Base-by-base conservation (phyloP, 1,140 invertebrate genomes). In the Drosophila chauvacae region DNA sequence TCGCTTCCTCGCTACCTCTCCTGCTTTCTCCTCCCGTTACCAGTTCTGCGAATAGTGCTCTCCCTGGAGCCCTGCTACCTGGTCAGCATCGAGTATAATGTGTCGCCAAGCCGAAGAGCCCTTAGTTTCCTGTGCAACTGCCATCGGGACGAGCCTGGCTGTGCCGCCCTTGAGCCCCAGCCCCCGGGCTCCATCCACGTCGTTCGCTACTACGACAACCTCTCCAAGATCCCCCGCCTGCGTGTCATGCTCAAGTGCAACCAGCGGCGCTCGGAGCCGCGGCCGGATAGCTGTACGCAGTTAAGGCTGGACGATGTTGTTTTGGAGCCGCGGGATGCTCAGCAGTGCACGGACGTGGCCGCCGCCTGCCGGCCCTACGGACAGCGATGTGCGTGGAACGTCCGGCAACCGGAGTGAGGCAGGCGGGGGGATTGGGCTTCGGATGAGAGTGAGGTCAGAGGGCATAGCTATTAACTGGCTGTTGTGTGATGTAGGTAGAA, bases 31-130 rank as follows among this genome's bases (percentile, higher is more conserved):
- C 11, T 39, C 7, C 11, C 39, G 42, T 20, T 23, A 56, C 0
- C 18, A 90, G 85, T 83, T 7, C 30, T 70, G 48, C 68, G 90
- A 10, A 72, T 91, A 28, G 74, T 81, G 14, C 18, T 91, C 20
- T 62, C 78, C 0, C 10, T 91, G 71, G 86, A 91, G 28, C 74
- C 90, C 2, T 88, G 90, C 48, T 91, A 91, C 35, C 68, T 91
- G 69, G 79, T 84, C 53, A 91, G 77, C 61, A 45, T 82, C 2
- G 74, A 79, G 20, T 61, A 79, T 13, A 74, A 88, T 44, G 62
- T 80, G 13, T 30, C 55, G 51, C 55, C 80, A 4, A 42, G 28
- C 5, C 48, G 69, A 0, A 75, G 81, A 26, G 39, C 58, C 2
- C 44, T 90, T 2, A 88, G 80, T 42, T 81, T 90, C 14, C n/a